These are phyloP conservation scores for Epirrhoe tristata DNA, from an alignment of 2,888 invertebrate genomes.

Conservation along the genomic window DNA sequence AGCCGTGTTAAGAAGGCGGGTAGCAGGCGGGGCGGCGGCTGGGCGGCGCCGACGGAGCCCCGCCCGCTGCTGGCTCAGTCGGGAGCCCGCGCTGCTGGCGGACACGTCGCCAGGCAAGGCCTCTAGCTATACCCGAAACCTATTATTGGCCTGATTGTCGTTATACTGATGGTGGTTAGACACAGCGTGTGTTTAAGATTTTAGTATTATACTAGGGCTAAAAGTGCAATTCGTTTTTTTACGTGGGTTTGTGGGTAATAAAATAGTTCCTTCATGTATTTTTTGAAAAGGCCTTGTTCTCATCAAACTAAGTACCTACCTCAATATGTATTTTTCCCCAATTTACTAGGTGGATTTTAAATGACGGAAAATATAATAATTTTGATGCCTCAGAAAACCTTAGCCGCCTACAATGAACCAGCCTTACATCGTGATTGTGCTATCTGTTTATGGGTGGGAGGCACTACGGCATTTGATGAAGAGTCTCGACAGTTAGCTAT, in stretches of 20 bases:
- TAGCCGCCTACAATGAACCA: not conserved
- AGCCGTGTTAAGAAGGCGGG: slow-evolving; percentile 39
- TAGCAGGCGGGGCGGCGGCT: slow-evolving; percentile 46
- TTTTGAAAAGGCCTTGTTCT: too few species aligned
- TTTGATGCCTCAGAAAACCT: not conserved
- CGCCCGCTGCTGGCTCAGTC: slow-evolving; percentile 43
- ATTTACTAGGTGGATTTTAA: too few species aligned
- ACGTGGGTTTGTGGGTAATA: too few species aligned
- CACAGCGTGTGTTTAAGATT: too few species aligned
- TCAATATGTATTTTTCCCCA: too few species aligned
- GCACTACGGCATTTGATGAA: not conserved
- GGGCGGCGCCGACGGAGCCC: slow-evolving; percentile 57
- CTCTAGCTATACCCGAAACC: not conserved
- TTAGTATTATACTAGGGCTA: too few species aligned
- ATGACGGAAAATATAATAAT: not conserved
- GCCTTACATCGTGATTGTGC: not conserved
- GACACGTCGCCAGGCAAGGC: not conserved
- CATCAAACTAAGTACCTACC: too few species aligned
- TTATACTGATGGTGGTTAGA: too few species aligned
- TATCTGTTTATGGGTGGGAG: not conserved
- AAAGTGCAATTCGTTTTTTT: too few species aligned
- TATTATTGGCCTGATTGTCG: too few species aligned
- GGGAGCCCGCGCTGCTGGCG: not conserved
- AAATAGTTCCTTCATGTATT: too few species aligned
- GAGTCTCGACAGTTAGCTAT: slow-evolving; percentile 25